Conservation (phyloP, 2,113 vertebrate species). For the Apodemus sylvaticus region DNA sequence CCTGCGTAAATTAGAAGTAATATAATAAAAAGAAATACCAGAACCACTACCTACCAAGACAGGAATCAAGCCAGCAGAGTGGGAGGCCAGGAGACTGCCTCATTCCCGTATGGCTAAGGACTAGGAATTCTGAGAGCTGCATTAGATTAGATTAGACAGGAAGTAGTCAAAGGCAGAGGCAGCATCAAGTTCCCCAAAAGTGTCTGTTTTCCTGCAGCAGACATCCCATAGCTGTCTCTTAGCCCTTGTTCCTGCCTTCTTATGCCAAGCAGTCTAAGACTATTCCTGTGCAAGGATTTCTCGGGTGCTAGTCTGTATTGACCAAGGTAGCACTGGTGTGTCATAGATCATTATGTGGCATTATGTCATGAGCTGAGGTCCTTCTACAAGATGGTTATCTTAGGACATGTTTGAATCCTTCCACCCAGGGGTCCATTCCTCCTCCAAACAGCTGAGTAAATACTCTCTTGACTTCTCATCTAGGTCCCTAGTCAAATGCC, state of each 20-base stretch:
- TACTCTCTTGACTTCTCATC: neutral
- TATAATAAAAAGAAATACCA: neutral
- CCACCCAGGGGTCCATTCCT: accelerated
- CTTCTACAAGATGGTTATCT: neutral
- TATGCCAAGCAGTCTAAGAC: neutral
- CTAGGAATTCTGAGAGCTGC: neutral
- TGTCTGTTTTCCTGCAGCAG: neutral
- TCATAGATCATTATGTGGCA: neutral
- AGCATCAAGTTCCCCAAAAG: neutral
- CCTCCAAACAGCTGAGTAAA: neutral
- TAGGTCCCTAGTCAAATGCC: neutral
- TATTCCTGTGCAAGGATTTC: neutral
- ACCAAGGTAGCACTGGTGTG: neutral
- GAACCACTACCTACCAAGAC: too few relatives aligned
- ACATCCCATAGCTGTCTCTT: neutral
- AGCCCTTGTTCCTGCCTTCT: neutral
- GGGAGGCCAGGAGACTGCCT: accelerated
- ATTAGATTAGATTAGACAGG: neutral
- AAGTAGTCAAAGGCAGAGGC: neutral
- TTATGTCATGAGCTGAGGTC: neutral
- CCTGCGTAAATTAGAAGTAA: neutral
- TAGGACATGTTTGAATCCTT: neutral
- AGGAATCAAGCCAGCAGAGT: neutral
- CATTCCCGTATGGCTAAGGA: neutral
- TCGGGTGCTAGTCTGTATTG: neutral